These are phyloP conservation scores for Melanotaenia pygmaea DNA, from an alignment of 2,797 vertebrate genomes.

Conservation along the genomic window DNA sequence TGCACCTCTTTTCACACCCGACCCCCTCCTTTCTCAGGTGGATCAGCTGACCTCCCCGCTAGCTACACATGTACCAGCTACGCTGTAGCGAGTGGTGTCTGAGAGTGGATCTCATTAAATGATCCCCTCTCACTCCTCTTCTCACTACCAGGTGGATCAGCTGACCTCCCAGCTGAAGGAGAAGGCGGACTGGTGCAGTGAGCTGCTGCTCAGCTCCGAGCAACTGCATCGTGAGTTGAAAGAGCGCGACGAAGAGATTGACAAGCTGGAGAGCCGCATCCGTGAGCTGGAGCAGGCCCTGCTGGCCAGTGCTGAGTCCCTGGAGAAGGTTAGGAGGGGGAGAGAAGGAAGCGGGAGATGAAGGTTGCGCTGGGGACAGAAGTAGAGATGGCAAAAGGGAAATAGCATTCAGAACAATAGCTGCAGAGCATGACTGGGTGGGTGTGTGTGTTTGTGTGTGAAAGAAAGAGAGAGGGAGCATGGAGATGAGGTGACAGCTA, in stretches of 20 bases:
- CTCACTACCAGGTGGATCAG: slow-evolving; percentile 88
- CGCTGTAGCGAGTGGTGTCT: slow-evolving; percentile 53
- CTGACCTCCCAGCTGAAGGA: slow-evolving; percentile 92
- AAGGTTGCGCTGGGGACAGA: slow-evolving; percentile 30
- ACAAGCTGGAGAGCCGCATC: slow-evolving; percentile 91
- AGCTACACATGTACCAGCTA: slow-evolving; percentile 70
- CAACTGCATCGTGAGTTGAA: slow-evolving; percentile 92
- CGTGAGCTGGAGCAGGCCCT: slow-evolving; percentile 94
- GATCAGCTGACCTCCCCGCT: slow-evolving; percentile 79
- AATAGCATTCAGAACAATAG: slow-evolving; percentile 52
- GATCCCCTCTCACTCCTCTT: slow-evolving; percentile 6
- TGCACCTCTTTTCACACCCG: slow-evolving; percentile 50
- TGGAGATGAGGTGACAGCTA: slow-evolving; percentile 55
- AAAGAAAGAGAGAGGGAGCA: slow-evolving; percentile 8
- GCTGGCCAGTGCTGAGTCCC: slow-evolving; percentile 86
- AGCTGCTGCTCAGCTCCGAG: slow-evolving; percentile 92
- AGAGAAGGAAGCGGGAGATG: slow-evolving; percentile 15
- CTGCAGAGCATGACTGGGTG: slow-evolving; percentile 40
- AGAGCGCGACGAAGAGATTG: slow-evolving; percentile 94
- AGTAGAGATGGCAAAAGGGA: slow-evolving; percentile 9
- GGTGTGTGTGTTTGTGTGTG: slow-evolving; percentile 38
- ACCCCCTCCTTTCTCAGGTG: slow-evolving; percentile 78
- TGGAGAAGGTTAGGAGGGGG: slow-evolving; percentile 86
- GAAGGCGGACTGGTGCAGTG: slow-evolving; percentile 96
- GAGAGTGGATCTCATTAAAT: slow-evolving; percentile 55